These are phyloP conservation scores for Tineola bisselliella DNA, from an alignment of 2,888 invertebrate species.

Conservation along the genomic window DNA sequence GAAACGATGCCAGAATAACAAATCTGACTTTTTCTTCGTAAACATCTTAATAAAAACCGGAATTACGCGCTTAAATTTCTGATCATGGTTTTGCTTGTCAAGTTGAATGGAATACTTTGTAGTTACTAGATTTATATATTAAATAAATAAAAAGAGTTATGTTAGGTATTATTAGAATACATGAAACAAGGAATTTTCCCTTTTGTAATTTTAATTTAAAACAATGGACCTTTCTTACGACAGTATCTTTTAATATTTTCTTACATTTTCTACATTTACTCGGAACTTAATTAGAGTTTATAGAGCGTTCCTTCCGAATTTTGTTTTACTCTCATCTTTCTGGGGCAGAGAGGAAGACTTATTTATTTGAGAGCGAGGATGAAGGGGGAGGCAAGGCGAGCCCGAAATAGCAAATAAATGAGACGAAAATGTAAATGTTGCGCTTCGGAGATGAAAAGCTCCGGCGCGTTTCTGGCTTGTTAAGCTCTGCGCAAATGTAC, in stretches of 20 bases:
- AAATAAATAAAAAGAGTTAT: background rate
- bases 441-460: constrained; percentile 67
- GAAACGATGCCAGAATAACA: constrained; percentile 53
- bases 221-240: background rate
- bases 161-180: background rate
- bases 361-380: constrained; percentile 52
- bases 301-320: constrained; percentile 67
- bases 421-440: constrained; percentile 69
- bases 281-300: constrained; percentile 67
- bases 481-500: constrained; percentile 66
- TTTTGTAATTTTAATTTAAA: background rate
- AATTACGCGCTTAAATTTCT: constrained; percentile 54
- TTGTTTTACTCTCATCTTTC: constrained; percentile 51
- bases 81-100: constrained; percentile 38
- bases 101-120: background rate
- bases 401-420: constrained; percentile 69
- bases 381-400: constrained; percentile 31
- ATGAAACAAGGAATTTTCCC: background rate
- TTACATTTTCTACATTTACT: constrained; percentile 52
- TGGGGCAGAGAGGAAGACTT: constrained; percentile 60
- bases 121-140: background rate
- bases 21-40: constrained; percentile 44
- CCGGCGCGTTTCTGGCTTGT: constrained; percentile 56
- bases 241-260: constrained; percentile 7
- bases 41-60: constrained; percentile 60